Percentiles rank a stretch among this genome's conserved stretches.
Conservation (phyloP, 2,888 invertebrate genomes). For the Metacarcinus magister region DNA sequence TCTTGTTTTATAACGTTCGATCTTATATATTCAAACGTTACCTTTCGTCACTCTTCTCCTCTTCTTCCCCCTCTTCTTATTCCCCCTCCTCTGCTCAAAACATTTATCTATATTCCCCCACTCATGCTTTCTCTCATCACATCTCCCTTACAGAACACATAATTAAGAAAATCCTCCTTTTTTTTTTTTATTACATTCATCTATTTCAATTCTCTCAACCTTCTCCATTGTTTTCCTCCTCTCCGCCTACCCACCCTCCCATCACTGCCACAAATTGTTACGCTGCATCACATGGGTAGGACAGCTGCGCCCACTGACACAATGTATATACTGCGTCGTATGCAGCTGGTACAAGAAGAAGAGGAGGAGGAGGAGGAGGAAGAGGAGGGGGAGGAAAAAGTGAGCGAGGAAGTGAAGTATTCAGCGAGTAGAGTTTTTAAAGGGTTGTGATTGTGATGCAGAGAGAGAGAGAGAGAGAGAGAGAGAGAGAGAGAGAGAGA, state of each 20-base stretch:
- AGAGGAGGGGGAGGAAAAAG: background rate
- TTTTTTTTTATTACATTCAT: too few species aligned
- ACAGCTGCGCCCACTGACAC: too few species aligned
- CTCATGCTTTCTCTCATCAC: background rate
- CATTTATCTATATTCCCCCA: background rate
- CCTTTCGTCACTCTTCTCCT: background rate
- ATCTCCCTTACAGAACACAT: background rate
- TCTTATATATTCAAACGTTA: too few species aligned
- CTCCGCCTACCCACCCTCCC: too few species aligned
- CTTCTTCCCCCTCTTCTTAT: background rate
- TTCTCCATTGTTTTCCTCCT: too few species aligned
- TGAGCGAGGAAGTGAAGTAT: background rate
- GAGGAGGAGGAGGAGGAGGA: background rate
- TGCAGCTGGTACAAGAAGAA: too few species aligned
- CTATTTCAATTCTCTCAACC: too few species aligned
- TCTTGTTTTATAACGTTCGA: too few species aligned
- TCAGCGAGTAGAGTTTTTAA: background rate
- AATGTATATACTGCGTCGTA: background rate
- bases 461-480: conserved; percentile 66
- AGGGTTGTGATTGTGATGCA: background rate
- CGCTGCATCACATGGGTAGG: background rate
- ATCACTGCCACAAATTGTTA: too few species aligned
- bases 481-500: conserved; percentile 61
- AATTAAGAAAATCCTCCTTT: too few species aligned
- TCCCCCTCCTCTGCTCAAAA: background rate